These are phyloP conservation scores for Mechanitis messenoides DNA, from an alignment of 2,888 invertebrate species.

Conservation along the genomic window DNA sequence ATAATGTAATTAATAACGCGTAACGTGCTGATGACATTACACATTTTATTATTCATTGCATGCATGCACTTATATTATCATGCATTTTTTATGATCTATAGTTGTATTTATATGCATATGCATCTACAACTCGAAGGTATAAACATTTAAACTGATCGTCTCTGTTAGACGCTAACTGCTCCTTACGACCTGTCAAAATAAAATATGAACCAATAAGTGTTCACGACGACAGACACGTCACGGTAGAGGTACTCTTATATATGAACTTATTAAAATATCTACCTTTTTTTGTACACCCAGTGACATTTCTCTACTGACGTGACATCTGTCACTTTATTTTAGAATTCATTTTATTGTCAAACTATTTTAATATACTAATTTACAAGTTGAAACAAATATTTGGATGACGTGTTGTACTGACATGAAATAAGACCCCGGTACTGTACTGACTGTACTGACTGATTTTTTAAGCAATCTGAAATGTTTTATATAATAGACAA, in stretches of 20 bases:
- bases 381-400: background rate
- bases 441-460: no score
- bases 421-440: no score
- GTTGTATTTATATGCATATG: no score
- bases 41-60: slow-evolving; percentile 36
- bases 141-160: background rate
- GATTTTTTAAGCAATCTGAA: background rate
- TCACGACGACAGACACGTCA: slow-evolving; percentile 67
- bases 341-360: slow-evolving; percentile 12
- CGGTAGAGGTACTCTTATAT: slow-evolving; percentile 61
- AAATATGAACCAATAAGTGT: slow-evolving; percentile 72
- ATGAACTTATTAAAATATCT: slow-evolving; percentile 74
- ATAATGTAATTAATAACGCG: slow-evolving; percentile 53
- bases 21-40: slow-evolving; percentile 48
- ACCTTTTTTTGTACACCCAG: slow-evolving; percentile 57
- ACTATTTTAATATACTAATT: slow-evolving; percentile 1
- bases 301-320: slow-evolving; percentile 51
- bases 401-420: no score
- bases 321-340: slow-evolving; percentile 33
- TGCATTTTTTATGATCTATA: background rate
- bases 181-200: slow-evolving; percentile 63
- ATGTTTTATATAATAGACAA: background rate
- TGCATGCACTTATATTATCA: slow-evolving; percentile 4
- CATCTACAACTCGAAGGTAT: no score
- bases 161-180: slow-evolving; percentile 43